These are phyloP conservation scores for Lepus europaeus DNA, from an alignment of 2,113 vertebrate species.

Conservation along the genomic window DNA sequence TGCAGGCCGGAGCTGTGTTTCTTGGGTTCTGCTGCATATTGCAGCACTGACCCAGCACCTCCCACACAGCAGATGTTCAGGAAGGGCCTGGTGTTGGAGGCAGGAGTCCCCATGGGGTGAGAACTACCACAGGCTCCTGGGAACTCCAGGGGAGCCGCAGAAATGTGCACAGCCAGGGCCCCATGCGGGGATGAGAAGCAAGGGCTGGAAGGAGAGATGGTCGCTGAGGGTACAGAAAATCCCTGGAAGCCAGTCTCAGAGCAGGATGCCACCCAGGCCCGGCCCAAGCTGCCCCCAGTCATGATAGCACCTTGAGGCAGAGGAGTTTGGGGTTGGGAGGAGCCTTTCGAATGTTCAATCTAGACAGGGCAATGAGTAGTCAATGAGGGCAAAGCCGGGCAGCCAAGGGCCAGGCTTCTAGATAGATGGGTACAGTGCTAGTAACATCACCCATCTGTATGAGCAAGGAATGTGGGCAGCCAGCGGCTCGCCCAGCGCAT, in stretches of 20 bases:
- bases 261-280: neutral
- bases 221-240: neutral
- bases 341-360: neutral
- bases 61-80: neutral
- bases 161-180: neutral
- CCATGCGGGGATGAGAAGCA: neutral
- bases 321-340: neutral
- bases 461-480: neutral
- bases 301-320: neutral
- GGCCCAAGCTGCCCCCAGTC: neutral
- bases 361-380: neutral
- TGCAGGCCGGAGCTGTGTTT: neutral
- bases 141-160: neutral
- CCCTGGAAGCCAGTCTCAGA: neutral
- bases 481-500: neutral
- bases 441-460: neutral
- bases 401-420: neutral
- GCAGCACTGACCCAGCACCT: neutral
- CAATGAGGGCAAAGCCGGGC: neutral
- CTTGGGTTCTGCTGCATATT: neutral
- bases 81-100: no score
- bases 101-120: neutral
- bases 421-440: neutral
- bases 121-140: neutral
- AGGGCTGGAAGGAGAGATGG: neutral